These are phyloP conservation scores for Drosophila planitibia DNA, from an alignment of 2,888 invertebrate species.

Conservation along the genomic window DNA sequence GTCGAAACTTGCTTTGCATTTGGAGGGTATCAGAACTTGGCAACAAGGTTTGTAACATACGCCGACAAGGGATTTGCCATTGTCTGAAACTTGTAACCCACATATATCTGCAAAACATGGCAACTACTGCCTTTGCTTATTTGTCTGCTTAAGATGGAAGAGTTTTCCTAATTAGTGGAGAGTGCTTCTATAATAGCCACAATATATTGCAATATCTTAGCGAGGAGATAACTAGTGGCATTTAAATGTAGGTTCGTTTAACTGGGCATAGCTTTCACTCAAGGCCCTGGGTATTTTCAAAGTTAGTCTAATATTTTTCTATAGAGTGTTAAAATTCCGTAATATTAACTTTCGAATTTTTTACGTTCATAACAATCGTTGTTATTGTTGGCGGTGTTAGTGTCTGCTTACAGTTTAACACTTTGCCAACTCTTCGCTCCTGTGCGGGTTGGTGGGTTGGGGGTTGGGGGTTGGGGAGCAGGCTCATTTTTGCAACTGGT, in stretches of 20 bases:
- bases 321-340: constrained; percentile 11
- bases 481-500: constrained; percentile 76
- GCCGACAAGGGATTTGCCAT: constrained; percentile 5
- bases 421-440: constrained; percentile 52
- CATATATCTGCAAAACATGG: not conserved
- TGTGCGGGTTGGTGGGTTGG: not conserved
- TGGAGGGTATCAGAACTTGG: constrained; percentile 15
- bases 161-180: not conserved
- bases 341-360: not conserved
- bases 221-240: not conserved
- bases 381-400: constrained; percentile 44
- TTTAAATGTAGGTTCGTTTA: not conserved
- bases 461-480: not conserved
- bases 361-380: constrained; percentile 5
- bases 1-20: constrained; percentile 9
- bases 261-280: not conserved
- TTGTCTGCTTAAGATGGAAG: not conserved
- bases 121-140: not conserved
- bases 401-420: constrained; percentile 78
- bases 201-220: not conserved
- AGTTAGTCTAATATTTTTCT: not conserved
- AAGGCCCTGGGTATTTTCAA: not conserved
- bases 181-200: not conserved
- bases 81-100: not conserved
- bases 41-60: constrained; percentile 16